Conservation (phyloP, 2,888 invertebrate species). For the Aphidoletes aphidimyza region DNA sequence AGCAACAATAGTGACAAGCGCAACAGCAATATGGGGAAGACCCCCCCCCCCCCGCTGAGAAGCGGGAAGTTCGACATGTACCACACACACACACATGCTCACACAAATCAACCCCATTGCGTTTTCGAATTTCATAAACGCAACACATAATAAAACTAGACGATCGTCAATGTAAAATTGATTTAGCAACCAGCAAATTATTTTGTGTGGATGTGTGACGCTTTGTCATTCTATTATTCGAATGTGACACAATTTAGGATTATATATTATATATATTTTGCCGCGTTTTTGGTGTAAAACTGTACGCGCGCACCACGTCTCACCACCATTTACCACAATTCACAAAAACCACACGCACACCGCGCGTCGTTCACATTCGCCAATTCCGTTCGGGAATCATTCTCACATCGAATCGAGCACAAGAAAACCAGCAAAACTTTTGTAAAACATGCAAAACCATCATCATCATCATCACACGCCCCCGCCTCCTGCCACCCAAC, state of each 20-base stretch:
- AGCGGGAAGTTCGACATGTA: too few species aligned
- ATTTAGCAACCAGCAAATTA: conserved; percentile 29
- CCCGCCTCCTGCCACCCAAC: too few species aligned
- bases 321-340: not conserved
- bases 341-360: not conserved
- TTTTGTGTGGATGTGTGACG: conserved; percentile 34
- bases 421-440: too few species aligned
- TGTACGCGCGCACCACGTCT: not conserved
- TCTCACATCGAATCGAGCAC: not conserved
- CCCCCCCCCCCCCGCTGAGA: too few species aligned
- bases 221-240: conserved; percentile 49
- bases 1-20: not conserved
- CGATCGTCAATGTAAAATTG: conserved; percentile 52
- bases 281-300: not conserved
- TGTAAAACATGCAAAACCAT: not conserved
- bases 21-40: not conserved
- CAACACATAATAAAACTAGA: too few species aligned
- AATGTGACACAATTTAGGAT: conserved; percentile 45
- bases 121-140: too few species aligned
- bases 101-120: not conserved
- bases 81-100: not conserved
- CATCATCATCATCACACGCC: conserved; percentile 17
- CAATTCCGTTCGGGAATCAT: not conserved
- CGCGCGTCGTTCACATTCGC: not conserved
- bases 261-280: too few species aligned